A percentile compares a stretch with the other conserved stretches of the same genome.
These are phyloP conservation scores for Felis chaus DNA, from an alignment of 2,113 vertebrate genomes.

Conservation along the genomic window DNA sequence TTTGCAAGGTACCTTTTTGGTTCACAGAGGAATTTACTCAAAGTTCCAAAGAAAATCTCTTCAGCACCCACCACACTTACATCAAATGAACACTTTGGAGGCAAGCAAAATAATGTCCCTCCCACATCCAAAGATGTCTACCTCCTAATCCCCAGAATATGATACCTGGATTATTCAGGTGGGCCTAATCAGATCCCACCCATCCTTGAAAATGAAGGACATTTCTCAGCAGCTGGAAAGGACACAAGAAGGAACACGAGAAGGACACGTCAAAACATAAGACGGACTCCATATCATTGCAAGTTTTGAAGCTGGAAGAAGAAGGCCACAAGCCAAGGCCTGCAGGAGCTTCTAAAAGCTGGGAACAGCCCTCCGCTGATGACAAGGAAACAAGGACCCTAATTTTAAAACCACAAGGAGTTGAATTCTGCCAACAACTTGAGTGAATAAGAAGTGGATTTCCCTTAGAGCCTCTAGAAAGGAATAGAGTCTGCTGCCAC, in stretches of 20 bases:
- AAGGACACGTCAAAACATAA: neutral
- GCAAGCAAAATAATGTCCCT: neutral
- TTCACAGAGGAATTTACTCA: neutral
- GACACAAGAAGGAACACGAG: neutral
- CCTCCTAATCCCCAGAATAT: neutral
- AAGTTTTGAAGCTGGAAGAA: neutral
- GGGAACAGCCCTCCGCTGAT: neutral
- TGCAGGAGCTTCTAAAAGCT: neutral
- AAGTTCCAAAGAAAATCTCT: constrained; percentile 17
- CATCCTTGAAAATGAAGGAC: neutral
- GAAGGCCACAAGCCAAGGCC: neutral
- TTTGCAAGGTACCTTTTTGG: neutral
- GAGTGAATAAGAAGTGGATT: neutral
- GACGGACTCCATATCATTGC: neutral
- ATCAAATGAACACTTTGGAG: neutral
- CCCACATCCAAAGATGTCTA: neutral
- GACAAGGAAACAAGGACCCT: neutral
- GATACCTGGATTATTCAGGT: neutral
- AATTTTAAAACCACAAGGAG: neutral
- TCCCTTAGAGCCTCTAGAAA: neutral
- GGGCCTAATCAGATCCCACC: neutral
- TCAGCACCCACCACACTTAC: neutral
- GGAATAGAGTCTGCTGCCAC: neutral
- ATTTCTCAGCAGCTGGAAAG: neutral
- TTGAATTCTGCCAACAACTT: neutral